phyloP scores from a whole-genome alignment of 2,113 vertebrate genomes.

The Gymnarchus niloticus region DNA sequence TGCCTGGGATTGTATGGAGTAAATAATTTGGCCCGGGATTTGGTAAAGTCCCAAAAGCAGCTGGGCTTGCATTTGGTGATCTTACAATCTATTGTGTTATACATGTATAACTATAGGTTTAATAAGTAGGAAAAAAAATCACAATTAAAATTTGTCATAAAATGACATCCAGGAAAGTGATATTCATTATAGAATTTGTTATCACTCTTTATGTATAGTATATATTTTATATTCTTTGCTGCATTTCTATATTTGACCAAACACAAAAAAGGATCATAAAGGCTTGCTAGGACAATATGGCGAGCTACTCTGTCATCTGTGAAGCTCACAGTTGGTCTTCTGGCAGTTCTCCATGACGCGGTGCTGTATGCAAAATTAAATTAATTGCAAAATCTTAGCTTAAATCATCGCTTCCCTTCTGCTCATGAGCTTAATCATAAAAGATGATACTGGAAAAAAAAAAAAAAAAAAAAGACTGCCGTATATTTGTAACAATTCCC shows the following conservation, averaged over 20 bases:
- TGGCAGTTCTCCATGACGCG: not conserved
- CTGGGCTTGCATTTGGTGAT: conserved; percentile 6
- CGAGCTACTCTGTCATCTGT: conserved; percentile 4
- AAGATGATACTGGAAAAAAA: not conserved
- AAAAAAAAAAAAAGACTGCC: not conserved
- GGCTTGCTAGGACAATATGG: not conserved
- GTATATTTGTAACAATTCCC: not conserved
- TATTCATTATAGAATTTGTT: not conserved
- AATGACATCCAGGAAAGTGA: not conserved
- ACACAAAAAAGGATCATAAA: conserved; percentile 8
- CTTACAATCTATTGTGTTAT: not conserved
- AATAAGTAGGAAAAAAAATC: not conserved
- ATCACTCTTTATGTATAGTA: not conserved
- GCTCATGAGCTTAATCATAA: not conserved
- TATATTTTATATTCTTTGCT: not conserved
- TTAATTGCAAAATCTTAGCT: conserved; percentile 13
- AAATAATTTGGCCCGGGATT: not conserved
- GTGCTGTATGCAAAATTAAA: conserved; percentile 1
- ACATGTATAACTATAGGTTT: not conserved
- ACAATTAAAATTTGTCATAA: not conserved
- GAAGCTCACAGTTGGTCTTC: conserved; percentile 7
- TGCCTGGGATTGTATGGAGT: not conserved
- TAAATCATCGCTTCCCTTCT: conserved; percentile 13
- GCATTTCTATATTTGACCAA: not conserved
- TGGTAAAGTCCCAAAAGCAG: not conserved